Evolutionary conservation across 2,113 vertebrate genomes (phyloP), one percentile per base, ranked within the genome.

Genomic region (Prunella himalayana): DNA sequence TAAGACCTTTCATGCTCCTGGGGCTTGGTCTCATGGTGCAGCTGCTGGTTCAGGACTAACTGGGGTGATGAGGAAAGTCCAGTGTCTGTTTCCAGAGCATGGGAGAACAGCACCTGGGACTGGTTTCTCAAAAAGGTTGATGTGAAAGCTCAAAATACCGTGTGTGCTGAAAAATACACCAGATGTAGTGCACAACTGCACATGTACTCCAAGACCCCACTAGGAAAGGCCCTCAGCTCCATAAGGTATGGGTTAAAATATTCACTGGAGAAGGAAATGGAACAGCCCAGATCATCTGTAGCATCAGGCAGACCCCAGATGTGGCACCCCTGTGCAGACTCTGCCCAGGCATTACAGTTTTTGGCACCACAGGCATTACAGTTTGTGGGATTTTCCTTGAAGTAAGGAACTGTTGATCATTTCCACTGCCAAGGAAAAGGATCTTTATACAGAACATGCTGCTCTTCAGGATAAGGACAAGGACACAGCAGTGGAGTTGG

Each of bases 401-500:
- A 72, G 7, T 41, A 35, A 35, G 30, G 21, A 54, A n/a, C 14
- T 15, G 5, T 23, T 63, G 13, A 8, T 44, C 31, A 5, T 49
- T 82, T 59, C 47, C 65, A 53, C 22, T 17, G 47, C 51, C 66
- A 66, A 28, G 37, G 15, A 23, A 33, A 66, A 37, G 12, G 13
- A 31, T 30, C 20, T 18, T 73, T 44, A 10, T 23, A 4, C 30
- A 69, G 47, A 64, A 51, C 2, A 0, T 9, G 37, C 42, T 37
- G 51, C 25, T 76, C 19, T 85, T 41, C 42, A 22, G 41, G 63
- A 7, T 8, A 51, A 64, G 41, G 70, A n/a, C 4, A 9, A 16
- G 78, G 64, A 20, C 27, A 6, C 0, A 0, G 49, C 44, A 19
- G 47, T 5, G 19, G 24, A 10, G 30, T 2, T 12, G 3, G 8